Base-by-base conservation (phyloP, 2,113 vertebrate genomes). In the Bathybates hornii region DNA sequence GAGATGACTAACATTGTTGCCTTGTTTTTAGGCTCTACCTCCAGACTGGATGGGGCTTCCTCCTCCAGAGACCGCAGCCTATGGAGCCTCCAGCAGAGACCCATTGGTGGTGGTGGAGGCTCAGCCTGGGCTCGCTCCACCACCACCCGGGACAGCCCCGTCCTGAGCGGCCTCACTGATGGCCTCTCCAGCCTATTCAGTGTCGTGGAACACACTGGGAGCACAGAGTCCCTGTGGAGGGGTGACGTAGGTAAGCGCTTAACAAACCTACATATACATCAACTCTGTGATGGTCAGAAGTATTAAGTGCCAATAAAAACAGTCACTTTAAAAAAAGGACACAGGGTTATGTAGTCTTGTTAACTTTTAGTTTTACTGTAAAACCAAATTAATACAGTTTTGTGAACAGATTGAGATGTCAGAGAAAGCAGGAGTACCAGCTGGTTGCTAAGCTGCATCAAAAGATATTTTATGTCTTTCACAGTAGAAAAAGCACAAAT, bases 121-220 rank as follows among this genome's bases (percentile, higher is more conserved):
- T 99, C 98, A 0, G 99, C 99, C 34, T 99, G 99, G 99, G 99
- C 98, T 4, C 97, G 99, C 36, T 99, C 99, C 89, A 99, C 99
- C 91, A 99, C 99, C 43, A 99, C 99, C 2, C 96, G 99, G 0
- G 99, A 99, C 95, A 99, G 98, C 95, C 99, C 99, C 0, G 99
- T 99, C 76, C 96, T 99, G 83, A 98, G 96, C 73, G 98, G 98
- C 84, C 97, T 99, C 94, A 99, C 98, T 0, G 99, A 99, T 0
- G 99, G 99, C 48, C 96, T 99, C 45, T 98, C 99, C 90, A 99
- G 98, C 96, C 96, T 99, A 89, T 99, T 99, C 94, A 99, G 97
- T 0, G 98, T 99, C 80, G 99, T 99, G 93, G 99, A 99, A 88
- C 97, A 99, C 19, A 45, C 96, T 0, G 98, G 98, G 68, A 99